Conservation (phyloP, 2,797 vertebrate genomes). For the Premnoplex brunnescens region DNA sequence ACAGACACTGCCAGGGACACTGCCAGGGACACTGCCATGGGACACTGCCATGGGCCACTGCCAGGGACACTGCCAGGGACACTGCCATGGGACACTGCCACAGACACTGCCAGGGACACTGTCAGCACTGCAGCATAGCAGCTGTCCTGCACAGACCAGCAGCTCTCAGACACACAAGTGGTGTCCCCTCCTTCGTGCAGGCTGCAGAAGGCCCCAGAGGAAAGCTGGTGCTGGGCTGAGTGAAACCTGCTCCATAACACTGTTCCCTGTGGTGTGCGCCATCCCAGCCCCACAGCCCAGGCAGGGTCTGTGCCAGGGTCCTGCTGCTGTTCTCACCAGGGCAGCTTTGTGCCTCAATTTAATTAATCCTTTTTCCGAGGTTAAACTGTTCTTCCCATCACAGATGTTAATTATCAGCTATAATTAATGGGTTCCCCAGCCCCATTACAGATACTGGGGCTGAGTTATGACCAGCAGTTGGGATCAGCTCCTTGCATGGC, state of each 20-base stretch:
- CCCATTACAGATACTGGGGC: neutral
- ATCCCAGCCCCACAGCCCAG: neutral
- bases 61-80: neutral
- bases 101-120: neutral
- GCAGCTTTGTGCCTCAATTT: neutral
- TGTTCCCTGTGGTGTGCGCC: neutral
- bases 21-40: neutral
- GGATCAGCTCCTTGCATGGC: neutral
- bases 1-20: neutral
- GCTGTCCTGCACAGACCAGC: neutral
- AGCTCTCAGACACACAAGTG: neutral
- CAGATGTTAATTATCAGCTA: neutral
- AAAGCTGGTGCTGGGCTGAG: neutral
- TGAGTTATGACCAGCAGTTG: neutral
- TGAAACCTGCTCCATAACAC: accelerated
- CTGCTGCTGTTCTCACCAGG: neutral
- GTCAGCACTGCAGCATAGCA: neutral
- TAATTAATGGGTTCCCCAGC: neutral
- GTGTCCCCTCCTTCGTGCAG: neutral
- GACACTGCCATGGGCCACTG: too few relatives aligned
- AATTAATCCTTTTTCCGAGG: neutral
- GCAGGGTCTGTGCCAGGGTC: neutral
- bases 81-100: neutral
- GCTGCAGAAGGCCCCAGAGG: neutral
- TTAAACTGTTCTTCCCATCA: neutral